phyloP scores from a whole-genome alignment of 2,113 vertebrate genomes.

The Trachemys scripta region DNA sequence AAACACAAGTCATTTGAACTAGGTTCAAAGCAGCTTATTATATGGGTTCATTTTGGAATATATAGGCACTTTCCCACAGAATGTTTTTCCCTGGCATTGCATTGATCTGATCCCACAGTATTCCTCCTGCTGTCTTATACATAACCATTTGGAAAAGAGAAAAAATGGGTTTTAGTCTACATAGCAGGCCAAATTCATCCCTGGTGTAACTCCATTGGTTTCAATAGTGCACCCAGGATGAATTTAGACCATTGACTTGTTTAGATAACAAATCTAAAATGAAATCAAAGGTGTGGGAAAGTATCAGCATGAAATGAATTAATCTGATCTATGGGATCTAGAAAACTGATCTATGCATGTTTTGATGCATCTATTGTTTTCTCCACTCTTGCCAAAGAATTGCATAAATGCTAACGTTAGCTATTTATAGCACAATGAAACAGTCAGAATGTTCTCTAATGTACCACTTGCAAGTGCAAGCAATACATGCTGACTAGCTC shows the following conservation, averaged over 20 bases:
- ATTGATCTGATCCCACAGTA: background rate
- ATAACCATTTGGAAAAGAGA: background rate
- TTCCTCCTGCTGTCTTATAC: background rate
- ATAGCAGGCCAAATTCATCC: background rate
- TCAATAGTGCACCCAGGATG: background rate
- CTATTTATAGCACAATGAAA: conserved; percentile 76
- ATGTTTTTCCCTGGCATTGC: background rate
- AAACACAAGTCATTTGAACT: background rate
- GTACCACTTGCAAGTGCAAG: conserved; percentile 53
- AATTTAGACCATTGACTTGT: background rate
- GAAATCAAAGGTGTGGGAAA: background rate
- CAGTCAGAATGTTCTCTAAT: conserved; percentile 57
- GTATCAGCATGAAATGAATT: background rate
- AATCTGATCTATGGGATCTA: background rate
- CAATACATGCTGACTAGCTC: conserved; percentile 68
- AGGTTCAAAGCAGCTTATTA: background rate
- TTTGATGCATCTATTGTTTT: conserved; percentile 44
- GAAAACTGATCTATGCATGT: conserved; percentile 26
- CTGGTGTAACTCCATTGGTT: background rate
- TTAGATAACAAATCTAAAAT: background rate
- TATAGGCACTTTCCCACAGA: background rate
- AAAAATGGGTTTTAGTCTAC: background rate
- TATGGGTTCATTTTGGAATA: background rate
- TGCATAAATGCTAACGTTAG: conserved; percentile 69
- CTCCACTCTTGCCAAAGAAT: conserved; percentile 57